These are phyloP conservation scores for Drosophila mercatorum DNA, from an alignment of 2,888 invertebrate species.

Conservation along the genomic window DNA sequence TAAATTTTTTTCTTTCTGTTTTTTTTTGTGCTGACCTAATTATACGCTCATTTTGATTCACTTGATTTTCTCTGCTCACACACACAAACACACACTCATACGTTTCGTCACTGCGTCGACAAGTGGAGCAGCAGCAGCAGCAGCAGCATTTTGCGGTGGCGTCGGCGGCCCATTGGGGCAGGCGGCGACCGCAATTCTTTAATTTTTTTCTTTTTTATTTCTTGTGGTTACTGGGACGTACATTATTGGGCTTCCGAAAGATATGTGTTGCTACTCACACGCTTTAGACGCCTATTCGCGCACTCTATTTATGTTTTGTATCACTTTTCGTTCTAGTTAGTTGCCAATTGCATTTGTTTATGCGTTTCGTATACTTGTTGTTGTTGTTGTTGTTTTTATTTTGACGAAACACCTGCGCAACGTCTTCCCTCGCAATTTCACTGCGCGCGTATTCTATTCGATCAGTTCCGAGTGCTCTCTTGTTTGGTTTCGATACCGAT, in stretches of 20 bases:
- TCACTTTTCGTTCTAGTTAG: conserved; percentile 57
- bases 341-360: conserved; percentile 46
- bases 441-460: conserved; percentile 56
- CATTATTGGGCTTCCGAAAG: conserved; percentile 62
- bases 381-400: conserved; percentile 3
- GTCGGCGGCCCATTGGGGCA: conserved; percentile 62
- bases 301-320: conserved; percentile 59
- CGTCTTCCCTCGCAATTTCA: conserved; percentile 50
- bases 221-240: conserved; percentile 76
- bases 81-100: conserved; percentile 44
- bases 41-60: conserved; percentile 82
- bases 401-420: conserved; percentile 51
- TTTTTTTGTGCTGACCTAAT: conserved; percentile 82
- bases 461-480: conserved; percentile 35
- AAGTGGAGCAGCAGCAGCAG: conserved; percentile 74
- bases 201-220: conserved; percentile 29
- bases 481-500: conserved; percentile 49
- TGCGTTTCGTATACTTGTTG: conserved; percentile 17
- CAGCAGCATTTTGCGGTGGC: conserved; percentile 48
- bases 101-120: conserved; percentile 79
- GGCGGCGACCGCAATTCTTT: conserved; percentile 68
- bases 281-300: conserved; percentile 26
- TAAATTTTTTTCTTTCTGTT: conserved; percentile 56
- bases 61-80: conserved; percentile 79
- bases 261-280: conserved; percentile 51